phyloP scores from a whole-genome alignment of 2,113 vertebrate species.

The Leptocoma aspasia region DNA sequence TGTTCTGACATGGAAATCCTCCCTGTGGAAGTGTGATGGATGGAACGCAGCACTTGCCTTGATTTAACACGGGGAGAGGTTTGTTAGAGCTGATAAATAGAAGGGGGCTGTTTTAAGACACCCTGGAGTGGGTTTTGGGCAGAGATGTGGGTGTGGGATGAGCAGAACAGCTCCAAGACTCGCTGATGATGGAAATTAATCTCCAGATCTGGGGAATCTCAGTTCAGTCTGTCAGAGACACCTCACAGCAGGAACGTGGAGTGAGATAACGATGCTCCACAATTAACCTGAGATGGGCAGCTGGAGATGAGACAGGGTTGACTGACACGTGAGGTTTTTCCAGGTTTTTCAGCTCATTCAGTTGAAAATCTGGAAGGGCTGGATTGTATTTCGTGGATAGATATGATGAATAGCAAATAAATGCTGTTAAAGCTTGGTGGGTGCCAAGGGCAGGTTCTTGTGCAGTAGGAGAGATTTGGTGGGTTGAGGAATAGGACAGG shows the following conservation, averaged over 20 bases:
- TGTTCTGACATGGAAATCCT: neutral
- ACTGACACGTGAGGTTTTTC: accelerated
- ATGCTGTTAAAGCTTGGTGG: too few relatives aligned
- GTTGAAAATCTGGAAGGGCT: neutral
- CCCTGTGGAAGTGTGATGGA: neutral
- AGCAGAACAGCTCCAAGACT: neutral
- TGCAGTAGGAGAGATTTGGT: accelerated
- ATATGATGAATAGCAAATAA: neutral
- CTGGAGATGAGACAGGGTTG: neutral
- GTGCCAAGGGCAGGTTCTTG: neutral
- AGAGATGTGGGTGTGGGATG: neutral
- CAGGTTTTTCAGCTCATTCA: neutral
- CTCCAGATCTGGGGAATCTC: neutral
- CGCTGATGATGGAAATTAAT: neutral
- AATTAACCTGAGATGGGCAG: neutral
- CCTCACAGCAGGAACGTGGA: accelerated
- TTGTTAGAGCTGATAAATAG: neutral
- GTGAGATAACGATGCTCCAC: accelerated
- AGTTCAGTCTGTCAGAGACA: neutral
- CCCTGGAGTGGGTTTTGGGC: neutral
- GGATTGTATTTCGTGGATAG: neutral
- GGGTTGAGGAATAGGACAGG: neutral
- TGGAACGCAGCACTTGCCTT: neutral
- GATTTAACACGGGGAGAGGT: neutral
- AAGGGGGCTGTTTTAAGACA: neutral